Conservation (phyloP, 2,888 invertebrate genomes). For the Xestia rhomboidea region DNA sequence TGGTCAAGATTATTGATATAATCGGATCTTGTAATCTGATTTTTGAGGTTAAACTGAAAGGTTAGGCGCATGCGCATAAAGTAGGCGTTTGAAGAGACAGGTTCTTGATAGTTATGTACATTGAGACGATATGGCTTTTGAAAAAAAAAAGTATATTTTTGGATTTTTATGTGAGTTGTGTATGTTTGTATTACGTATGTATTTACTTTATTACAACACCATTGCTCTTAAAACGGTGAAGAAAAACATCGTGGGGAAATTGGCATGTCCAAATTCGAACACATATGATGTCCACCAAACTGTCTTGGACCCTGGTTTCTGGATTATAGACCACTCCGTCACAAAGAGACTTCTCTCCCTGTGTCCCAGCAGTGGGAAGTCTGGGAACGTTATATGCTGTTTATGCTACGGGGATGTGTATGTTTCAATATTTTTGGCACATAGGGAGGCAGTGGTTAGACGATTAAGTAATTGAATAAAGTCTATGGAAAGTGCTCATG, state of each 20-base stretch:
- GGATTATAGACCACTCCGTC: not conserved
- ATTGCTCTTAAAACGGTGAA: not conserved
- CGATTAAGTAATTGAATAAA: not conserved
- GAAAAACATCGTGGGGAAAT: not conserved
- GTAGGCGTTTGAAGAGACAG: constrained; percentile 41
- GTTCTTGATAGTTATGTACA: constrained; percentile 20
- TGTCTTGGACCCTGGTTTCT: not conserved
- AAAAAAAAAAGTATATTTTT: constrained; percentile 7
- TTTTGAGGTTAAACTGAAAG: constrained; percentile 62
- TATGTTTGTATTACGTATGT: no score
- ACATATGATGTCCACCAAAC: not conserved
- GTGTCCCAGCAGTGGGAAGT: not conserved
- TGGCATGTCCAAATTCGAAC: not conserved
- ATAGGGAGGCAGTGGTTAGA: not conserved
- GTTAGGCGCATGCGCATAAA: constrained; percentile 58
- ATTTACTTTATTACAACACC: not conserved
- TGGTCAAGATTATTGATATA: constrained; percentile 43
- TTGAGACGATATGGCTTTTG: not conserved
- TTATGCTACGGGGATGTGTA: not conserved
- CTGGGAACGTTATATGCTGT: not conserved
- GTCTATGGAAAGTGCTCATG: not conserved
- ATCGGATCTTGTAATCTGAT: constrained; percentile 60
- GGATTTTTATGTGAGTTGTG: constrained; percentile 4
- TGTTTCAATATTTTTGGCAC: not conserved
- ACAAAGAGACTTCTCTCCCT: not conserved